A percentile compares a stretch with the other conserved stretches of the same genome.
These are phyloP conservation scores for Aethina tumida DNA, from an alignment of 1,140 invertebrate genomes.

Conservation along the genomic window DNA sequence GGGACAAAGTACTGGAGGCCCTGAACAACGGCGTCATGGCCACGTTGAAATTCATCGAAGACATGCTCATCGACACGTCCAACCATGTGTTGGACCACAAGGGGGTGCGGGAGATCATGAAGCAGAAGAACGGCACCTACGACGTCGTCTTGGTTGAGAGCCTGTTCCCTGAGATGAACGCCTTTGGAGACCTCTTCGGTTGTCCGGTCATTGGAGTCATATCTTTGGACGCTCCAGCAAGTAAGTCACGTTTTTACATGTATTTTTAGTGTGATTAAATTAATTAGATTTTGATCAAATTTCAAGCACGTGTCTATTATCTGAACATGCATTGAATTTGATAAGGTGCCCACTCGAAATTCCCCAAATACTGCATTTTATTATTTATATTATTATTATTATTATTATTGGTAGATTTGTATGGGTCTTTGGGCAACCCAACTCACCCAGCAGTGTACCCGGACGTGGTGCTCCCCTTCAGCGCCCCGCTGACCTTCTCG, in stretches of 20 bases:
- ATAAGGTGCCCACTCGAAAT: too few species aligned
- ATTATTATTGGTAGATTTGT: too few species aligned
- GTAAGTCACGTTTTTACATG: too few species aligned
- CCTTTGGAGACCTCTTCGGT: conserved; percentile 6
- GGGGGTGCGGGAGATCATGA: neutral
- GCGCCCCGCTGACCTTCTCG: conserved; percentile 30
- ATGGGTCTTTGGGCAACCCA: conserved; percentile 39
- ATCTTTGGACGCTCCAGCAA: too few species aligned
- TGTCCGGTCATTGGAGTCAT: conserved; percentile 20
- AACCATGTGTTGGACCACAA: too few species aligned
- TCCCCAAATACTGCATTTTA: too few species aligned
- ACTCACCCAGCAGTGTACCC: conserved; percentile 38
- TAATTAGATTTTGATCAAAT: too few species aligned
- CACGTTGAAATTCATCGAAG: neutral
- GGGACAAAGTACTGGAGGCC: too few species aligned
- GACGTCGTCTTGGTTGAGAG: conserved; percentile 10
- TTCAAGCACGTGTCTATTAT: too few species aligned
- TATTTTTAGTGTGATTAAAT: conserved; percentile 9
- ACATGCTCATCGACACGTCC: neutral
- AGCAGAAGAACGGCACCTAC: conserved; percentile 5
- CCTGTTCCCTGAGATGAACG: neutral
- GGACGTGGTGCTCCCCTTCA: conserved; percentile 23
- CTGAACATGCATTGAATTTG: too few species aligned
- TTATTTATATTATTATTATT: too few species aligned
- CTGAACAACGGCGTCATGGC: neutral